phyloP scores from a whole-genome alignment of 2,113 vertebrate species.

The Apodemus speciosus region DNA sequence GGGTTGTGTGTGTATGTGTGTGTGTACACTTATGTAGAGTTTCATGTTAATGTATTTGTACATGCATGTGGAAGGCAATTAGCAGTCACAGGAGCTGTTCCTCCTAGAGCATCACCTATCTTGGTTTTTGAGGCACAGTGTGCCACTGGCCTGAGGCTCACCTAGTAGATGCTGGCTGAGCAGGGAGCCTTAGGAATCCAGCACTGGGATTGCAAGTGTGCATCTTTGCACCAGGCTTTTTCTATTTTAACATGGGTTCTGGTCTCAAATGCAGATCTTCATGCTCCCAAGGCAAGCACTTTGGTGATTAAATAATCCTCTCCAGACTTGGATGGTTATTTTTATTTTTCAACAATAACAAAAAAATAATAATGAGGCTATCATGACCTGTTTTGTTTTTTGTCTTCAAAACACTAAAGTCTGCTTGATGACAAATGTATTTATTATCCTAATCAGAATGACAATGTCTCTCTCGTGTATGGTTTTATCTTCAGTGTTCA shows the following conservation, averaged over 20 bases:
- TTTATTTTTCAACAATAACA: neutral
- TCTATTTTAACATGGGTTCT: neutral
- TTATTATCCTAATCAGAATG: neutral
- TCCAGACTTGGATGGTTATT: conserved; percentile 75
- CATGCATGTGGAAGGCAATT: neutral
- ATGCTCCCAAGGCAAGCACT: neutral
- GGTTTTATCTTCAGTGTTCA: neutral
- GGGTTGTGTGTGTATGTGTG: neutral
- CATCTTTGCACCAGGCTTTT: neutral
- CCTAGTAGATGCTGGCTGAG: neutral
- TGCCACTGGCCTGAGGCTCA: neutral
- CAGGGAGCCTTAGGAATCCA: neutral
- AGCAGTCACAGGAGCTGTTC: neutral
- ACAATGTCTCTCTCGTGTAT: neutral
- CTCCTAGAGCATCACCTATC: neutral
- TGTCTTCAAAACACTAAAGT: neutral
- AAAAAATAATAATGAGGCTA: neutral
- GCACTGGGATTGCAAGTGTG: neutral
- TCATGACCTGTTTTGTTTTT: neutral
- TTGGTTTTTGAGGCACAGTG: neutral
- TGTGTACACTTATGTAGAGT: neutral
- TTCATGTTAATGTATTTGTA: neutral
- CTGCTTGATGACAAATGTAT: neutral
- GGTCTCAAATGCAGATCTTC: neutral
- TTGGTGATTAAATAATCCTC: neutral